phyloP scores from a whole-genome alignment of 2,888 invertebrate species.

The Pammene fasciana region DNA sequence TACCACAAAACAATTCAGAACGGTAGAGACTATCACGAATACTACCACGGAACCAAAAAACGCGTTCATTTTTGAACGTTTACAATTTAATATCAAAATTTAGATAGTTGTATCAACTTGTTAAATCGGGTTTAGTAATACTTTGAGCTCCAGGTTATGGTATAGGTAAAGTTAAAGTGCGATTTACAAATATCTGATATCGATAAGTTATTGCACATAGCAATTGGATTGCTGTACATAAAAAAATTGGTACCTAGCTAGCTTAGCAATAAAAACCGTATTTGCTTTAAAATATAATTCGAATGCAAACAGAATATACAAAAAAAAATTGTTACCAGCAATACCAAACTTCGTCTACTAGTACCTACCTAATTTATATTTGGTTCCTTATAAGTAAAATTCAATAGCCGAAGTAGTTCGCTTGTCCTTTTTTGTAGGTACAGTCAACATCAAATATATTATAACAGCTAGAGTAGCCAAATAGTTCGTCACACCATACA shows the following conservation, averaged over 20 bases:
- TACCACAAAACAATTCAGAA: slow-evolving; percentile 7
- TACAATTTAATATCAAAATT: not conserved
- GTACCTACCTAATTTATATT: too few species aligned
- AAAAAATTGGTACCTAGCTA: not conserved
- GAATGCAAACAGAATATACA: too few species aligned
- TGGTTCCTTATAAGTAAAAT: too few species aligned
- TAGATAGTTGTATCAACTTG: too few species aligned
- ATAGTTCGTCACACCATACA: too few species aligned
- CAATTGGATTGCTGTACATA: not conserved
- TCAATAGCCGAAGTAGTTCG: too few species aligned
- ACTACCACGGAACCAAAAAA: slow-evolving; percentile 2
- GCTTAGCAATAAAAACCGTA: not conserved
- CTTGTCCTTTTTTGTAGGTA: too few species aligned
- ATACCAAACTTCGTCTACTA: too few species aligned
- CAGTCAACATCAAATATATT: too few species aligned
- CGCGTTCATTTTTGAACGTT: slow-evolving; percentile 4
- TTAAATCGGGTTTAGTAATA: not conserved
- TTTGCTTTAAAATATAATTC: too few species aligned
- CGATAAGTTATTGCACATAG: slow-evolving; percentile 13
- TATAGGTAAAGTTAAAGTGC: not conserved
- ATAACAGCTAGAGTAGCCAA: too few species aligned
- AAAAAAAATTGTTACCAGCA: too few species aligned
- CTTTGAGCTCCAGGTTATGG: not conserved
- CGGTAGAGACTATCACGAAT: slow-evolving; percentile 1
- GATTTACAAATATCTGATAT: not conserved